Conservation (phyloP, 1,140 invertebrate genomes). For the Archegozetes longisetosus region DNA sequence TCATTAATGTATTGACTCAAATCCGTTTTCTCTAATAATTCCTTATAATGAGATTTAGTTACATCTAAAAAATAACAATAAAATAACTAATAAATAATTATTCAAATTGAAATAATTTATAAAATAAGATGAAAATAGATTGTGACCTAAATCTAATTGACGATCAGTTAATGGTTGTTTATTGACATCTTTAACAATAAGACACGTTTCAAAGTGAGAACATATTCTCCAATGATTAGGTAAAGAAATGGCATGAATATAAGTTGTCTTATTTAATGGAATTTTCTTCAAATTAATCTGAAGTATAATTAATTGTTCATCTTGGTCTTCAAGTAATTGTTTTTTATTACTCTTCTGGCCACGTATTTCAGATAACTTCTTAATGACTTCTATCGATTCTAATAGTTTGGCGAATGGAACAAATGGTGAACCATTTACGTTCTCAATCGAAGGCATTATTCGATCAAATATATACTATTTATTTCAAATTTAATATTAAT, state of each 20-base stretch:
- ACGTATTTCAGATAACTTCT: neutral
- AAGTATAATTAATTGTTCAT: neutral
- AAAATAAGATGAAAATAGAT: too few relatives aligned
- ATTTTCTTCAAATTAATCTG: slow-evolving; percentile 8
- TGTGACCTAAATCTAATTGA: slow-evolving; percentile 2
- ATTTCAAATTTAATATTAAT: too few relatives aligned
- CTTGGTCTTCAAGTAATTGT: neutral
- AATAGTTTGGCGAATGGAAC: neutral
- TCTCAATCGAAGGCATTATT: too few relatives aligned
- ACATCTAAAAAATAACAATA: neutral
- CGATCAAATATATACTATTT: too few relatives aligned
- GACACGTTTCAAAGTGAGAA: neutral
- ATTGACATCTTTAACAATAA: slow-evolving; percentile 7
- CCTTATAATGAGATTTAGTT: neutral
- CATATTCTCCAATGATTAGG: slow-evolving; percentile 2
- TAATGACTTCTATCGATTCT: neutral
- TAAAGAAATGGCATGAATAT: neutral
- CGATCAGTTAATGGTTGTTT: neutral
- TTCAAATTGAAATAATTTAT: neutral
- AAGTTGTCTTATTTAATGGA: neutral
- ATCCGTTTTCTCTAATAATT: neutral
- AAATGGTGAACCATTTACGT: too few relatives aligned
- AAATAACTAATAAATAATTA: neutral
- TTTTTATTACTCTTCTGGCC: neutral
- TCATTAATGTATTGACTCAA: slow-evolving; percentile 1